These are phyloP conservation scores for human DNA, from an alignment of 2,113 vertebrate species.

Conservation along the genomic window DNA sequence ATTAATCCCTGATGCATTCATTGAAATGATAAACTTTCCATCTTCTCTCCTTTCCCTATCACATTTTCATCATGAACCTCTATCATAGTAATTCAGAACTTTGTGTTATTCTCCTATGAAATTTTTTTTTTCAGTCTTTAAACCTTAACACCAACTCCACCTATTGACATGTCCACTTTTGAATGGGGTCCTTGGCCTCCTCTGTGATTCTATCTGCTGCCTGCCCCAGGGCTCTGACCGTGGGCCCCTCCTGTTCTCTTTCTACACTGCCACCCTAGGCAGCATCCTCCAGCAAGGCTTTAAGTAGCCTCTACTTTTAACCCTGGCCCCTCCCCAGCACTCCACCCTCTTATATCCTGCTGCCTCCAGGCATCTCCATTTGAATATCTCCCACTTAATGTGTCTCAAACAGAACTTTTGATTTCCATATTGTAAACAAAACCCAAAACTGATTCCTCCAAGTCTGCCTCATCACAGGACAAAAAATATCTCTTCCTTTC, in stretches of 20 bases:
- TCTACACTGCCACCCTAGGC: not conserved
- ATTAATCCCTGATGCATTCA: not conserved
- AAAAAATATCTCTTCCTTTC: conserved; percentile 18
- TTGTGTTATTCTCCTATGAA: not conserved
- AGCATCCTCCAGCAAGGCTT: not conserved
- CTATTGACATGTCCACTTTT: not conserved
- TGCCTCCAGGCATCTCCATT: not conserved
- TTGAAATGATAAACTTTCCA: conserved; percentile 24
- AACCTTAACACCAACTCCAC: not conserved
- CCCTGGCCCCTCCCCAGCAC: not conserved
- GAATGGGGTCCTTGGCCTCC: not conserved
- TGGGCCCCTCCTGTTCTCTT: conserved; percentile 3
- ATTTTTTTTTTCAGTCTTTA: not conserved
- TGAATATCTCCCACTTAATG: not conserved
- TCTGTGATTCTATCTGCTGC: not conserved
- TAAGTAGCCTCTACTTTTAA: conserved; percentile 42
- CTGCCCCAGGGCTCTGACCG: conserved; percentile 34
- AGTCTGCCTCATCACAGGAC: not conserved
- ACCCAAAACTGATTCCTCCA: not conserved
- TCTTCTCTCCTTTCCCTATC: not conserved
- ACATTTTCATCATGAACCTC: conserved; percentile 16
- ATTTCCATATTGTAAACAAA: conserved; percentile 24
- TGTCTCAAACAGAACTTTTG: not conserved
- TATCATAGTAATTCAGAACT: conserved; percentile 15
- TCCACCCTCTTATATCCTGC: not conserved